Conservation (phyloP, 1,140 invertebrate genomes). For the Drosophila ananassae region DNA sequence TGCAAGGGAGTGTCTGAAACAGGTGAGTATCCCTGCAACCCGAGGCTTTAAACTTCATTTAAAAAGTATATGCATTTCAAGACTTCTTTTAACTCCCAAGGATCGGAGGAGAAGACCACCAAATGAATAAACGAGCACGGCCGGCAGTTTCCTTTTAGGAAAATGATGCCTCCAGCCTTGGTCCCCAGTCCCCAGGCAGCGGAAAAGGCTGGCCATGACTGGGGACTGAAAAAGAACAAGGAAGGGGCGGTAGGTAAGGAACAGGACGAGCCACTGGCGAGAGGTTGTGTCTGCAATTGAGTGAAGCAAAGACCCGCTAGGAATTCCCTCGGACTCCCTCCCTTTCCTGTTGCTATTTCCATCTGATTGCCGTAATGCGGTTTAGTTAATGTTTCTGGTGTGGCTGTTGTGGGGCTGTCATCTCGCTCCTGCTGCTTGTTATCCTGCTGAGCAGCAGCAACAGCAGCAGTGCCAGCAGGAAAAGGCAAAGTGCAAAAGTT, state of each 20-base stretch:
- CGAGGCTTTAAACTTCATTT: too few relatives aligned
- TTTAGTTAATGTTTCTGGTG: constrained; percentile 25
- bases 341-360: neutral
- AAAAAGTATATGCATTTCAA: neutral
- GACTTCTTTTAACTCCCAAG: neutral
- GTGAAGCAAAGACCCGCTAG: constrained; percentile 26
- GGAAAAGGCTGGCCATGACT: neutral
- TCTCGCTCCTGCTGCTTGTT: constrained; percentile 10
- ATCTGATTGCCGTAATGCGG: constrained; percentile 30
- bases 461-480: neutral
- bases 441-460: constrained; percentile 14
- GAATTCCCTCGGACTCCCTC: constrained; percentile 10
- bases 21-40: too few relatives aligned
- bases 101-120: neutral
- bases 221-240: neutral
- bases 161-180: constrained; percentile 1
- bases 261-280: constrained; percentile 21
- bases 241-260: neutral
- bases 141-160: constrained; percentile 7
- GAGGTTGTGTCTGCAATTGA: constrained; percentile 54
- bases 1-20: neutral
- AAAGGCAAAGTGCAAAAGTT: constrained; percentile 48
- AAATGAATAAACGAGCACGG: neutral
- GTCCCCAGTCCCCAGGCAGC: neutral
- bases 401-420: constrained; percentile 12